These are phyloP conservation scores for Buathra laborator DNA, from an alignment of 2,888 invertebrate species.

Conservation along the genomic window DNA sequence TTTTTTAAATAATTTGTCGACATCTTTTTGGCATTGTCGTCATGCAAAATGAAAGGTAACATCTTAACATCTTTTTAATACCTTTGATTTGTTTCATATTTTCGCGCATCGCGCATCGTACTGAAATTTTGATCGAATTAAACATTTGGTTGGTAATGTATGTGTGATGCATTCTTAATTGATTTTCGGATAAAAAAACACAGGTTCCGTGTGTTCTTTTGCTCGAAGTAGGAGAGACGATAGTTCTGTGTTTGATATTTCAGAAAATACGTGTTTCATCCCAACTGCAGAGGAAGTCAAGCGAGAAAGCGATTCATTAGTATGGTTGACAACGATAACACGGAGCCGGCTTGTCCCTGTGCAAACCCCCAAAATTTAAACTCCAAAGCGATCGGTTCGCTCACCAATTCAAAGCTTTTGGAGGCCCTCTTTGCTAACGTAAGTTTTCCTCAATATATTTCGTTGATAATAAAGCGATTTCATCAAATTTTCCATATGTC, in stretches of 20 bases:
- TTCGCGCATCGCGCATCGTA: too few species aligned
- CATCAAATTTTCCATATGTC: neutral
- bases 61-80: too few species aligned
- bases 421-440: constrained; percentile 68
- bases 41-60: too few species aligned
- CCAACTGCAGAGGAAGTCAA: constrained; percentile 76
- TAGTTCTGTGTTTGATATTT: neutral
- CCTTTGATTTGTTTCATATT: too few species aligned
- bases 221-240: too few species aligned
- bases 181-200: too few species aligned
- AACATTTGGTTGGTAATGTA: too few species aligned
- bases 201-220: too few species aligned
- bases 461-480: neutral
- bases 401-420: constrained; percentile 65
- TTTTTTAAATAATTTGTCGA: too few species aligned
- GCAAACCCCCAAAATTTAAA: constrained; percentile 48
- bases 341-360: constrained; percentile 64
- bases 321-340: constrained; percentile 66
- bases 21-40: too few species aligned
- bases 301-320: constrained; percentile 74
- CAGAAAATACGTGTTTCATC: constrained; percentile 75
- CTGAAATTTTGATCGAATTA: too few species aligned
- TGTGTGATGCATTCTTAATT: too few species aligned
- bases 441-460: constrained; percentile 22
- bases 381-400: constrained; percentile 44